Evolutionary conservation across 2,888 invertebrate genomes (phyloP).

Genomic region (Fragum sueziense): DNA sequence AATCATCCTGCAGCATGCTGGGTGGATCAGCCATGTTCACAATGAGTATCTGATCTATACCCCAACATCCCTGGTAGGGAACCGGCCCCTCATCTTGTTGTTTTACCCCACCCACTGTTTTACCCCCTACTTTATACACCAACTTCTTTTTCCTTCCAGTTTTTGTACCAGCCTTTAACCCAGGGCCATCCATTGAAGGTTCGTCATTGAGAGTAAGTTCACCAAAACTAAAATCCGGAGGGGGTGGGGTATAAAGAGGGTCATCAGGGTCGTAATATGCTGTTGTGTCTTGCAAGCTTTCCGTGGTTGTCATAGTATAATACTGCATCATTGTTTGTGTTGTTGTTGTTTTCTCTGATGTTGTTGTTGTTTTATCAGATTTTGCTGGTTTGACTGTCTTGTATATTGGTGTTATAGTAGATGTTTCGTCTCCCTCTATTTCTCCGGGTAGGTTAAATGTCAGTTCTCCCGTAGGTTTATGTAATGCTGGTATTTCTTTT

Average conservation of each 20-base stretch:
- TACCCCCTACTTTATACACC: constrained; percentile 5
- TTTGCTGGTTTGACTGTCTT: neutral
- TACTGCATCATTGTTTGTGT: neutral
- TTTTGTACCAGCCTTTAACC: neutral
- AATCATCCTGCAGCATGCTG: constrained; percentile 76
- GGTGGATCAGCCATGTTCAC: constrained; percentile 79
- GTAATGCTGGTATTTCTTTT: neutral
- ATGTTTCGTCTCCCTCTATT: neutral
- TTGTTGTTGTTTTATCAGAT: neutral
- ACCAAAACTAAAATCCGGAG: constrained; percentile 4
- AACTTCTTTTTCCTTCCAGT: neutral
- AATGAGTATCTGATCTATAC: constrained; percentile 81
- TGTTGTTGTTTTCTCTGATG: neutral
- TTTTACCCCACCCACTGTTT: neutral
- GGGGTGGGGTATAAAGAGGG: neutral
- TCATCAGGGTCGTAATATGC: neutral
- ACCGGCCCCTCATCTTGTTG: constrained; percentile 29
- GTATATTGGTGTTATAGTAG: neutral
- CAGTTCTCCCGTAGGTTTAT: constrained; percentile 4
- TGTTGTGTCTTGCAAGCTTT: neutral
- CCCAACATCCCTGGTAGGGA: constrained; percentile 80
- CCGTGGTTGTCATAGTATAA: neutral
- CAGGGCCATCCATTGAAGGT: neutral
- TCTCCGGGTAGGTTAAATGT: neutral
- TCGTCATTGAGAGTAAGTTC: constrained; percentile 1